Percentiles rank a stretch among this genome's conserved stretches.
Conservation (phyloP, 2,113 vertebrate genomes). For the Salminus brasiliensis region DNA sequence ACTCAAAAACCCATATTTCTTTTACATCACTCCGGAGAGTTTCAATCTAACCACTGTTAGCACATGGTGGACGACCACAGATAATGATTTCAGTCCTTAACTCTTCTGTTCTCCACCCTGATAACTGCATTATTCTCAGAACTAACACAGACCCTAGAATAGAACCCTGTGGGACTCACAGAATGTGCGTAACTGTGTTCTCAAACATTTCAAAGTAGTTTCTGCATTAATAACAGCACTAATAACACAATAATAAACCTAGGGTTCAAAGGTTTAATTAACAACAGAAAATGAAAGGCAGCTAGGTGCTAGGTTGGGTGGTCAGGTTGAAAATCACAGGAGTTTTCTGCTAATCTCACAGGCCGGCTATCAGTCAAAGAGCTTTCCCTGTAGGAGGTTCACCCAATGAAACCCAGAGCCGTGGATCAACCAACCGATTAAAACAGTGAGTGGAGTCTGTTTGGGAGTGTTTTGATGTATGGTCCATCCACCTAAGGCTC, state of each 20-base stretch:
- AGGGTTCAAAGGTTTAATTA: too few relatives aligned
- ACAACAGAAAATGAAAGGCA: not conserved
- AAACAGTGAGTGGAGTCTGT: conserved; percentile 42
- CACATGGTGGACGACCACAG: not conserved
- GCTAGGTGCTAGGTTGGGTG: not conserved
- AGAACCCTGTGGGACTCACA: too few relatives aligned
- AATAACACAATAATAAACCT: too few relatives aligned
- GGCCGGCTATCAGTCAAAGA: conserved; percentile 53
- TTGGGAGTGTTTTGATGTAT: conserved; percentile 38
- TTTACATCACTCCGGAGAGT: not conserved
- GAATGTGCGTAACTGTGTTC: too few relatives aligned
- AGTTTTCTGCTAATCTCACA: not conserved
- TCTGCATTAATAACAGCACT: too few relatives aligned
- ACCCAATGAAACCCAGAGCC: conserved; percentile 62
- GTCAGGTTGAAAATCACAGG: not conserved
- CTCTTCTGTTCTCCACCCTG: too few relatives aligned
- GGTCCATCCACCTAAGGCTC: conserved; percentile 62
- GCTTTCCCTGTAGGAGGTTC: conserved; percentile 75
- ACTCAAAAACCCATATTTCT: not conserved
- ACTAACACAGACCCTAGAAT: too few relatives aligned
- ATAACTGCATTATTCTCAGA: too few relatives aligned
- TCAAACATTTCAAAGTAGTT: too few relatives aligned
- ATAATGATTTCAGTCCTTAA: not conserved
- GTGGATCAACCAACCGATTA: conserved; percentile 66
- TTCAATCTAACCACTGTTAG: not conserved